Percentiles rank a stretch among this genome's conserved stretches.
Conservation (phyloP, 2,888 invertebrate genomes). For the Epistrophe grossulariae region DNA sequence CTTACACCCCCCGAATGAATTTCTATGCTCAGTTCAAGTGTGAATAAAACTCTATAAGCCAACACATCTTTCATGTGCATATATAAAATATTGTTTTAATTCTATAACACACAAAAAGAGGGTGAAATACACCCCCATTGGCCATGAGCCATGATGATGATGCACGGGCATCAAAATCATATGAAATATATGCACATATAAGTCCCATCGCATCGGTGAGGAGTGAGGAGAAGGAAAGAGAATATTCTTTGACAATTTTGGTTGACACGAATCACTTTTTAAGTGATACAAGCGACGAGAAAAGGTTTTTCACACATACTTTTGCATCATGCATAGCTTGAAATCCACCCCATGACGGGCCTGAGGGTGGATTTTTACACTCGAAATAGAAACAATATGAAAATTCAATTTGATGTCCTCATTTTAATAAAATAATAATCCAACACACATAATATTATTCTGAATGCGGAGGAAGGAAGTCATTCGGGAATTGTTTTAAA, state of each 20-base stretch:
- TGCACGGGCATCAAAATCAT: conserved; percentile 27
- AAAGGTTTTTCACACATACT: conserved; percentile 65
- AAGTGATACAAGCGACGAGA: conserved; percentile 79
- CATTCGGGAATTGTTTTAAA: conserved; percentile 81
- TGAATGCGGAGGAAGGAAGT: conserved; percentile 77
- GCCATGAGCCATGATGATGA: not conserved
- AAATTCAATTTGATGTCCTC: conserved; percentile 83
- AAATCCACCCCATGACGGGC: conserved; percentile 30
- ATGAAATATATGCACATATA: conserved; percentile 59
- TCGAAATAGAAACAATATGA: conserved; percentile 79
- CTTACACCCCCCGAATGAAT: conserved; percentile 57
- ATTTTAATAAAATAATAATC: conserved; percentile 79
- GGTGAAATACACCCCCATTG: conserved; percentile 49
- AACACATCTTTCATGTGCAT: conserved; percentile 49
- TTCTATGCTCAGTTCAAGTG: conserved; percentile 60
- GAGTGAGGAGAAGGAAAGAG: not conserved
- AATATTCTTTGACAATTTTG: conserved; percentile 78
- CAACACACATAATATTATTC: too few species aligned
- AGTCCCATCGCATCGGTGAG: not conserved
- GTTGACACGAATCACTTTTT: conserved; percentile 81
- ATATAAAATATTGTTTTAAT: conserved; percentile 65
- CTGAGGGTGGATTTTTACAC: conserved; percentile 52
- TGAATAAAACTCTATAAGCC: conserved; percentile 69
- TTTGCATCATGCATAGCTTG: not conserved
- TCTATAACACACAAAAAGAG: conserved; percentile 32